These are phyloP conservation scores for Gymnopithys bicolor DNA, from an alignment of 2,797 vertebrate genomes.

Conservation along the genomic window DNA sequence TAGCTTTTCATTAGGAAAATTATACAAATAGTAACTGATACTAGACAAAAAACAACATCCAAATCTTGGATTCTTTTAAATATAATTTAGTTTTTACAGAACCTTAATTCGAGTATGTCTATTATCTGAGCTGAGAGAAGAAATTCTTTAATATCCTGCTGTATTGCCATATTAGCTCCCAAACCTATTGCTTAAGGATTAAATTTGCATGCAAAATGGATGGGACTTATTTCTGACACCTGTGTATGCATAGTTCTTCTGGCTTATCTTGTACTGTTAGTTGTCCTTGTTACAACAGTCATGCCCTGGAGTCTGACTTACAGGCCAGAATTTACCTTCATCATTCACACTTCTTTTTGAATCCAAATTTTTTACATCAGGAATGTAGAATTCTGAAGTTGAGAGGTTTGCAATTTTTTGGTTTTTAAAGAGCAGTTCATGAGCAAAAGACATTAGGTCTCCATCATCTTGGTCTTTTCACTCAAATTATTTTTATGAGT, in stretches of 20 bases:
- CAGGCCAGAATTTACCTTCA: constrained; percentile 53
- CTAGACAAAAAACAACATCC: background rate
- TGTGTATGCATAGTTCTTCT: constrained; percentile 22
- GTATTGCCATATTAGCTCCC: background rate
- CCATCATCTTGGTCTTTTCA: background rate
- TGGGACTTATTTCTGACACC: constrained; percentile 43
- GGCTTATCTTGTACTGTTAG: constrained; percentile 40
- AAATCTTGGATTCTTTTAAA: background rate
- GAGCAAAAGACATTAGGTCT: background rate
- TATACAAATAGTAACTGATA: background rate
- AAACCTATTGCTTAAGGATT: constrained; percentile 13
- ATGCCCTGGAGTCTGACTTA: background rate
- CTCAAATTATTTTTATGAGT: background rate
- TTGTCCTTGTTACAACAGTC: constrained; percentile 39
- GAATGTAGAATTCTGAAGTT: constrained; percentile 23
- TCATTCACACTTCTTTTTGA: constrained; percentile 31
- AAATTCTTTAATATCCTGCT: background rate
- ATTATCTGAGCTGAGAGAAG: background rate
- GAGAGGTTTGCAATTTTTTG: background rate
- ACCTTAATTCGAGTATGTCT: background rate
- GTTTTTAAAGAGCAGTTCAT: background rate
- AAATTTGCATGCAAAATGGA: constrained; percentile 50
- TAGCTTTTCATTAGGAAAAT: constrained; percentile 1
- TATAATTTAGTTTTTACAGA: background rate
- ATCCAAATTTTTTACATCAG: constrained; percentile 30